These are phyloP conservation scores for Leptura quadrifasciata DNA, from an alignment of 2,888 invertebrate species.

Conservation along the genomic window DNA sequence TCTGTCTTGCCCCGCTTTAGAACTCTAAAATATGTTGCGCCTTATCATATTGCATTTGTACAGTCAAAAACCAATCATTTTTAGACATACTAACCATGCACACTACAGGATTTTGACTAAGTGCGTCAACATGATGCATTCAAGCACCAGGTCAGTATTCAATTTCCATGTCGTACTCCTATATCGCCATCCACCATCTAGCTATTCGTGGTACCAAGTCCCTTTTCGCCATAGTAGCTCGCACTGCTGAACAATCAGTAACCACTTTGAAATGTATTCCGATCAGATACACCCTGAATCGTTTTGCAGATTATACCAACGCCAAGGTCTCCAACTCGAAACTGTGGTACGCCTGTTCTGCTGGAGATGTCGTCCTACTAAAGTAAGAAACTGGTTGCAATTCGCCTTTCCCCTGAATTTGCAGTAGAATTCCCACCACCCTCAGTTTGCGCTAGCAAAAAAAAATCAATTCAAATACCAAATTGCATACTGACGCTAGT, in stretches of 20 bases:
- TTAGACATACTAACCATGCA: not conserved
- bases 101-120: not conserved
- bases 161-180: not conserved
- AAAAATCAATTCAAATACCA: too few species aligned
- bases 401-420: not conserved
- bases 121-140: slow-evolving; percentile 4
- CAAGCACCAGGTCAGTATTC: not conserved
- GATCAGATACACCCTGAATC: not conserved
- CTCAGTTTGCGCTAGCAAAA: too few species aligned
- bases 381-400: not conserved
- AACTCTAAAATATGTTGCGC: not conserved
- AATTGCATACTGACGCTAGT: not conserved
- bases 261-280: too few species aligned
- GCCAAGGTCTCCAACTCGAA: not conserved
- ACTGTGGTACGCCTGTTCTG: not conserved
- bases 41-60: not conserved
- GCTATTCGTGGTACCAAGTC: slow-evolving; percentile 1
- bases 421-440: not conserved
- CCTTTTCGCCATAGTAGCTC: not conserved
- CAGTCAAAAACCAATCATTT: too few species aligned
- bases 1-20: not conserved
- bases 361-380: not conserved
- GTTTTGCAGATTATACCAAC: not conserved
- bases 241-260: not conserved
- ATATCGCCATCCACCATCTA: not conserved